phyloP scores from a whole-genome alignment of 2,888 invertebrate species.

The Stramonita haemastoma region DNA sequence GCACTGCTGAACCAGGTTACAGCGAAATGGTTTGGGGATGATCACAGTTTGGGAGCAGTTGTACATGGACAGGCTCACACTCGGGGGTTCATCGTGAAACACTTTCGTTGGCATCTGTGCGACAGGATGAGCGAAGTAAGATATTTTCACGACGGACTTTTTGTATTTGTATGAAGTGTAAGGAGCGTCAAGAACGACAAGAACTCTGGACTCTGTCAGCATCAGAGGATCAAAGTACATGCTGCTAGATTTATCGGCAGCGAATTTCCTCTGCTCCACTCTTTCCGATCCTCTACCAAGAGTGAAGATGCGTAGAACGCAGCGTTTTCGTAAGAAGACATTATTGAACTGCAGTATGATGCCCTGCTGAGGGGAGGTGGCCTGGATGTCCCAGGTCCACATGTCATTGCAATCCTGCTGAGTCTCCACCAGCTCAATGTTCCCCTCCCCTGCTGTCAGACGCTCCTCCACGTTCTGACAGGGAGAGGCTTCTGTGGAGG shows the following conservation, averaged over 20 bases:
- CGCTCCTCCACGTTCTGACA: background rate
- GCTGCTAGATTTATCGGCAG: background rate
- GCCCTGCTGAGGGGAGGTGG: background rate
- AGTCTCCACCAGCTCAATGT: background rate
- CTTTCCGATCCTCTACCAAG: background rate
- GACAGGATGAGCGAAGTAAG: background rate
- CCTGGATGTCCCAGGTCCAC: background rate
- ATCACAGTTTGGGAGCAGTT: background rate
- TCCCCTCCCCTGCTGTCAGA: background rate
- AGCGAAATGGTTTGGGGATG: constrained; percentile 7
- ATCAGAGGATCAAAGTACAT: background rate
- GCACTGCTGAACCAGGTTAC: constrained; percentile 31
- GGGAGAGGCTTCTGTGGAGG: background rate
- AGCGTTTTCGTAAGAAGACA: background rate
- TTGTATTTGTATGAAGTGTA: too few relatives aligned
- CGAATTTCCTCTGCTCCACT: background rate
- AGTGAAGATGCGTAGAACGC: background rate
- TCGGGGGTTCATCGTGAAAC: background rate
- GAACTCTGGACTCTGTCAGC: background rate
- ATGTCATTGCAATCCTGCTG: background rate
- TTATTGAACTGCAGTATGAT: constrained; percentile 10
- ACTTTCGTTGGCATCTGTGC: background rate
- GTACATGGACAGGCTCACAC: background rate
- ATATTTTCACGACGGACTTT: background rate
- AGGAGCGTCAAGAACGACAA: background rate